phyloP scores from a whole-genome alignment of 2,113 vertebrate genomes.

The Engraulis encrasicolus region DNA sequence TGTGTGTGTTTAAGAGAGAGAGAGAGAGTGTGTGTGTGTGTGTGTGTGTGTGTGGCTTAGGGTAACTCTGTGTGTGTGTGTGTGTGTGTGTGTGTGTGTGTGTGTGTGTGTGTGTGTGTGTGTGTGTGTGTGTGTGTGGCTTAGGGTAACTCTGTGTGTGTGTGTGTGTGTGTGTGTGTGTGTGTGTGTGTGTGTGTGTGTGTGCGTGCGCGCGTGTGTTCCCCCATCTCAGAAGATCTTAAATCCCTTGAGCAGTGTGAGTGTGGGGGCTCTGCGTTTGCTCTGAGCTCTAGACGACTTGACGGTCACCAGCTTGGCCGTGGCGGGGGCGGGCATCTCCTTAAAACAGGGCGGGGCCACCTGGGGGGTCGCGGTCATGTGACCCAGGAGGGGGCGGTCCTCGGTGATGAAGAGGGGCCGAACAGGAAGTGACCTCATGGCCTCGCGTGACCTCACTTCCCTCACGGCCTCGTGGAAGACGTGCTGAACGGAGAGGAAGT shows the following conservation, averaged over 20 bases:
- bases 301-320: constrained; percentile 89
- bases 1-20: too few species aligned
- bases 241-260: constrained; percentile 91
- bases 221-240: constrained; percentile 95
- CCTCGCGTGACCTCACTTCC: constrained; percentile 75
- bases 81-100: too few species aligned
- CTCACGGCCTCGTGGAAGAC: constrained; percentile 85
- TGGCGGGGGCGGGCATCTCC: constrained; percentile 87
- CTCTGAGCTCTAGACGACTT: constrained; percentile 91
- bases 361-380: constrained; percentile 53
- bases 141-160: too few species aligned
- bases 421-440: constrained; percentile 53
- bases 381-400: constrained; percentile 70
- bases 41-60: too few species aligned
- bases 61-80: too few species aligned
- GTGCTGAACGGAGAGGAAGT: constrained; percentile 79
- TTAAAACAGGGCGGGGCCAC: constrained; percentile 80
- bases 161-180: not conserved
- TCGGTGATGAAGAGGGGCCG: constrained; percentile 79
- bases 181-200: too few species aligned
- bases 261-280: constrained; percentile 86
- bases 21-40: too few species aligned
- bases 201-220: too few species aligned
- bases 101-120: too few species aligned
- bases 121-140: too few species aligned